Evolutionary conservation across 2,888 invertebrate genomes (phyloP).

Genomic region (Acrobasis repandana): DNA sequence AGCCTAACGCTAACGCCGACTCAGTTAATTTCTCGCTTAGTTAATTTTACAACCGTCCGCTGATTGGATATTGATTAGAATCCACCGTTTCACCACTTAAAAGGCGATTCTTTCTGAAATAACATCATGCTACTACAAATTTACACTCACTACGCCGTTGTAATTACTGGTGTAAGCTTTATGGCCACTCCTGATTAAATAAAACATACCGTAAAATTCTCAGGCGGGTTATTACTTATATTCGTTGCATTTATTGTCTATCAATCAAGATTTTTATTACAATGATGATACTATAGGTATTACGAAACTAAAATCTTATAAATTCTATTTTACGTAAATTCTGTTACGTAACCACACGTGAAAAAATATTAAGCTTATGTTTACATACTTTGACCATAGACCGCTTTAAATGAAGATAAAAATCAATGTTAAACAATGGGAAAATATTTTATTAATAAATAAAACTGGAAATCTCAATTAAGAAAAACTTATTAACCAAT

Average conservation of each 20-base stretch:
- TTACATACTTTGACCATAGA: too few species aligned
- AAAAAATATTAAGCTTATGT: too few species aligned
- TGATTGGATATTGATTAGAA: slow-evolving; percentile 83
- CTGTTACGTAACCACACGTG: background rate
- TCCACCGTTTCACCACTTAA: slow-evolving; percentile 69
- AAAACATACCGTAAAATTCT: slow-evolving; percentile 67
- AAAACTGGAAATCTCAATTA: too few species aligned
- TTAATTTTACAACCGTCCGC: slow-evolving; percentile 74
- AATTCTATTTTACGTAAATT: background rate
- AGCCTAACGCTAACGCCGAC: slow-evolving; percentile 35
- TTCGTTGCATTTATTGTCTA: slow-evolving; percentile 16
- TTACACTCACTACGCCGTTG: slow-evolving; percentile 75
- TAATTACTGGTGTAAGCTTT: slow-evolving; percentile 71
- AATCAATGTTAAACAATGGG: too few species aligned
- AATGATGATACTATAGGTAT: background rate
- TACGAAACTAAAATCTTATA: background rate
- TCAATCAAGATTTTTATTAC: slow-evolving; percentile 9
- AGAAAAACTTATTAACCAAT: too few species aligned
- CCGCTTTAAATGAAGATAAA: too few species aligned
- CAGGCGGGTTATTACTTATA: slow-evolving; percentile 36
- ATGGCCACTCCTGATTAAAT: slow-evolving; percentile 71
- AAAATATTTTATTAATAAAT: too few species aligned
- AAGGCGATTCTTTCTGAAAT: slow-evolving; percentile 71
- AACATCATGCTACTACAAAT: slow-evolving; percentile 72
- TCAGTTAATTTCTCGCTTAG: slow-evolving; percentile 80